A percentile compares a stretch with the other conserved stretches of the same genome.
Evolutionary conservation across 2,113 vertebrate genomes (phyloP).

Genomic region (Isichthys henryi): DNA sequence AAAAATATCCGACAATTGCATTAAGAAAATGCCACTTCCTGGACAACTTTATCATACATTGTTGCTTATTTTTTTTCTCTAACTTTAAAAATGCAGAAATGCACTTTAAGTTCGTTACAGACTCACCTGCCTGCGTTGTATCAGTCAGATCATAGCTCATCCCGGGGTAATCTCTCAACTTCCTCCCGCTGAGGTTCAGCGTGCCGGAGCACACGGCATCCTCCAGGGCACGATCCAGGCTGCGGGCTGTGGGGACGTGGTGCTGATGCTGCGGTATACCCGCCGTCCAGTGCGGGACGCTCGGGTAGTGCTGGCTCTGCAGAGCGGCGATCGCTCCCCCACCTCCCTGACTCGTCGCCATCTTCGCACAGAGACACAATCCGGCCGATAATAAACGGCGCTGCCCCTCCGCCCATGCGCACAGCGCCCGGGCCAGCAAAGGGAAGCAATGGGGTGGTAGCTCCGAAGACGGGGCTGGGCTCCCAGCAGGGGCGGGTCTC

Average conservation of each 20-base stretch:
- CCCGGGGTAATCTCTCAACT: conserved; percentile 86
- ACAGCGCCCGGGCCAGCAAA: conserved; percentile 26
- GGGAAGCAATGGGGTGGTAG: conserved; percentile 45
- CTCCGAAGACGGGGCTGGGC: conserved; percentile 13
- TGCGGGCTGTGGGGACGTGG: conserved; percentile 71
- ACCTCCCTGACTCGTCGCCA: conserved; percentile 81
- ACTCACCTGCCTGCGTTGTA: conserved; percentile 88
- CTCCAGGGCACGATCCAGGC: conserved; percentile 87
- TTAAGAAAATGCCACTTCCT: too few species aligned
- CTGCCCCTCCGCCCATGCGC: conserved; percentile 67
- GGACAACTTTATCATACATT: not conserved
- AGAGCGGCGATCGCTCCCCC: conserved; percentile 57
- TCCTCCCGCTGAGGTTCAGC: conserved; percentile 87
- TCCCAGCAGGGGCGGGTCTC: conserved; percentile 26
- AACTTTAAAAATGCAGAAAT: not conserved
- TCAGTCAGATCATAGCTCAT: conserved; percentile 85
- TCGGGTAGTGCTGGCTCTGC: conserved; percentile 63
- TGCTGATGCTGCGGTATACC: conserved; percentile 66
- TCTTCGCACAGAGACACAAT: conserved; percentile 68
- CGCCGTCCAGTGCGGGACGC: conserved; percentile 75
- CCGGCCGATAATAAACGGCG: conserved; percentile 59
- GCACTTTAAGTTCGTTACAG: not conserved
- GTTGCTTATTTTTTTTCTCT: not conserved
- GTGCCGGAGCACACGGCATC: conserved; percentile 85
- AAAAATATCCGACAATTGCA: not conserved